Evolutionary conservation across 2,797 vertebrate genomes (phyloP), one percentile per base, ranked within the genome.

Genomic region (Channallabes apus): DNA sequence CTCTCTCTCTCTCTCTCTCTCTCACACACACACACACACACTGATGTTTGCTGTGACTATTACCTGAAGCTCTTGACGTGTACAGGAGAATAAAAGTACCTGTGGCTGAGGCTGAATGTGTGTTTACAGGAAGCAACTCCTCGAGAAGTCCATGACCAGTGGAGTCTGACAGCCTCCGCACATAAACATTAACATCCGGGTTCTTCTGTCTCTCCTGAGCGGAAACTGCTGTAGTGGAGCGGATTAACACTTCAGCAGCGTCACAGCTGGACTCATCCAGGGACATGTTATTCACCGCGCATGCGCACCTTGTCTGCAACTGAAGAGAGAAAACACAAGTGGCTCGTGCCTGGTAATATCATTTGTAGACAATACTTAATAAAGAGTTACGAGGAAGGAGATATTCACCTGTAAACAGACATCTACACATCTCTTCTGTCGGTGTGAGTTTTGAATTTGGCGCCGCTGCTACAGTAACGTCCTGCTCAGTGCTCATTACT

Each of bases 171-270:
- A 94, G 89, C 85, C 90, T 95, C 85, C 90, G 89, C 0, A 90
- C 89, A 7, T 92, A 91, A 64, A 93, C 82, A 22, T 88, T 85
- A 46, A 89, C 71, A 64, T 71, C 84, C 54, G 27, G 80, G 24
- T 1, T 51, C 80, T 85, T 41, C 35, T 71, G 62, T 75, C 1
- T 75, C 35, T 24, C 83, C 61, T 59, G 80, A 58, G 15, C 65
- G 22, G 86, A 77, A 11, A 3, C 80, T 6, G 86, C 72, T 2
- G 90, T 84, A 0, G 94, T 92, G 65, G 96, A 93, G 17, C 82
- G 91, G 65, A 94, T 90, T 32, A 96, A 91, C 56, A 95, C 90
- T 2, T 90, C 92, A 18, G 90, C 93, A 12, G 94, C 92, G 62
- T 92, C 90, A 2, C 91, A 90, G 32, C 93, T 91, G 1, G 94